Conservation (phyloP, 2,888 invertebrate genomes). For the Lochmaea capreae region DNA sequence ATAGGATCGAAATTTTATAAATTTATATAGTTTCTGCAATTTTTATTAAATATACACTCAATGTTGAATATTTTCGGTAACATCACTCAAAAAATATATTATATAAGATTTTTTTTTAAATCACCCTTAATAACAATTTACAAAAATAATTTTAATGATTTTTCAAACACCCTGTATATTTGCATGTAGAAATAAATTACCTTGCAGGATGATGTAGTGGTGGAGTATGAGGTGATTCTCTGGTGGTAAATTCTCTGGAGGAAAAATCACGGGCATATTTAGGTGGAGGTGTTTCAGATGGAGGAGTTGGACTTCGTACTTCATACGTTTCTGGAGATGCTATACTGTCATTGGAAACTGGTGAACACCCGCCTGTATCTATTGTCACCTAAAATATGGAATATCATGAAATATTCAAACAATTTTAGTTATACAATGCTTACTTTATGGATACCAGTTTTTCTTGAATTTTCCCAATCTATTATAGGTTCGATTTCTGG, state of each 20-base stretch:
- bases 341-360: conserved; percentile 64
- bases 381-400: conserved; percentile 47
- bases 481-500: conserved; percentile 56
- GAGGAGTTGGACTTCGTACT: conserved; percentile 57
- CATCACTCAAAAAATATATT: too few species aligned
- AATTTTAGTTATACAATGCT: not conserved
- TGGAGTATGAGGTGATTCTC: conserved; percentile 79
- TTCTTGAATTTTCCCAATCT: conserved; percentile 58
- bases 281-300: conserved; percentile 38
- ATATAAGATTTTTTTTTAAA: too few species aligned
- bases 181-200: conserved; percentile 10
- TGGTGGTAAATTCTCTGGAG: conserved; percentile 52
- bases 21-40: too few species aligned
- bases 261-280: conserved; percentile 31
- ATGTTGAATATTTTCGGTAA: too few species aligned
- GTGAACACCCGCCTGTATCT: conserved; percentile 62
- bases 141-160: too few species aligned
- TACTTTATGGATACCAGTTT: conserved; percentile 19
- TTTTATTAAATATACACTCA: too few species aligned
- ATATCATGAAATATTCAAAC: too few species aligned
- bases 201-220: conserved; percentile 55
- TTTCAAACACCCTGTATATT: too few species aligned
- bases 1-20: too few species aligned
- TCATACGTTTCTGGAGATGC: conserved; percentile 61
- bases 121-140: too few species aligned